These are phyloP conservation scores for Dastarcus helophoroides DNA, from an alignment of 2,888 invertebrate species.

Conservation along the genomic window DNA sequence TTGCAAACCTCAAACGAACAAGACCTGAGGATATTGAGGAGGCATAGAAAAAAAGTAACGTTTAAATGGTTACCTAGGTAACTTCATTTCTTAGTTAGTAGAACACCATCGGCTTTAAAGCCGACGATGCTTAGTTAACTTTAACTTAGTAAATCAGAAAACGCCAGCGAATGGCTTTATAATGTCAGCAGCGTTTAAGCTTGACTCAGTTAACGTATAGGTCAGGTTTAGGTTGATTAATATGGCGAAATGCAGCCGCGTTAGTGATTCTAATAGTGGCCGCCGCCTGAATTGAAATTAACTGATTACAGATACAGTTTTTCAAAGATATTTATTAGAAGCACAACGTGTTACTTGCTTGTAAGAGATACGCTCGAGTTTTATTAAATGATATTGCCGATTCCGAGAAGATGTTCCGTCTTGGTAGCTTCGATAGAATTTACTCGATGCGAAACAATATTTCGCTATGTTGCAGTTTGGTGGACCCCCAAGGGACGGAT, in stretches of 20 bases:
- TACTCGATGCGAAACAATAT: too few relatives aligned
- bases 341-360: neutral
- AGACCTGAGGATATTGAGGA: constrained; percentile 24
- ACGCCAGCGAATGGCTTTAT: too few relatives aligned
- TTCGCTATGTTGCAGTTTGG: constrained; percentile 34
- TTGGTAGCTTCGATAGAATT: too few relatives aligned
- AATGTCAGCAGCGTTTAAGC: too few relatives aligned
- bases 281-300: constrained; percentile 21
- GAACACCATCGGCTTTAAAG: neutral
- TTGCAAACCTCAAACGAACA: constrained; percentile 19
- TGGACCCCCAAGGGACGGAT: constrained; percentile 39
- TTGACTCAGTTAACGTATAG: too few relatives aligned
- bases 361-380: neutral
- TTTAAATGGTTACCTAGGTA: constrained; percentile 34
- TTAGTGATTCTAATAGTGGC: constrained; percentile 22
- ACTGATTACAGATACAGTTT: constrained; percentile 13
- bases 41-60: constrained; percentile 26
- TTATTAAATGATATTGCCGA: neutral
- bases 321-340: constrained; percentile 2
- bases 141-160: too few relatives aligned
- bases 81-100: constrained; percentile 3
- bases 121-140: too few relatives aligned
- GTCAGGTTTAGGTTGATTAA: too few relatives aligned
- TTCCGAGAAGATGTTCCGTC: neutral
- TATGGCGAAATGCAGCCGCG: constrained; percentile 6